Base-by-base conservation (phyloP, 2,797 vertebrate species). In the Bucorvus abyssinicus region DNA sequence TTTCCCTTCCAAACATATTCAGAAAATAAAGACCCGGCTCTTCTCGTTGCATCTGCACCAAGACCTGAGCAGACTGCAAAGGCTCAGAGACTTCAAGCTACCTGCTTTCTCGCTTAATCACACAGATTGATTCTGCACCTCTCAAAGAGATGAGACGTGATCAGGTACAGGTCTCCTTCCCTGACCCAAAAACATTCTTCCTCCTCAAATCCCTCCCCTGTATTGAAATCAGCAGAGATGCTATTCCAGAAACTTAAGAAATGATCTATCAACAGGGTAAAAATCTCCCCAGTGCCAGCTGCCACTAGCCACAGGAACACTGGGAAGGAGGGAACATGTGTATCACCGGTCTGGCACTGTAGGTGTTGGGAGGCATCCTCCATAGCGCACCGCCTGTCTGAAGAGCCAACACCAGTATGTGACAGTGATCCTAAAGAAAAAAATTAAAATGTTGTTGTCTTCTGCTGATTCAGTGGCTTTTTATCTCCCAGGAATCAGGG, bases 31-130 rank as follows among this genome's bases (percentile, higher is more conserved):
- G 34, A 26, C 32, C 68, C 83, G 75, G 69, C 49, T 94, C 61
- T 94, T 75, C 53, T 60, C 82, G 7, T 56, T 20, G 21, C 65
- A 34, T 53, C 87, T 74, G 91, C 93, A 91, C 84, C 71, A 59
- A 32, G 87, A 77, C 64, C 96, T 85, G 87, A 95, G 93, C 91
- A 82, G 85, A 76, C 78, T 93, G 87, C 70, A 71, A 81, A 92
- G n/a, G 10, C 76, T 69, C 87, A 38, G 65, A 86, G 67, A 59
- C 70, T 88, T 42, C 65, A 24, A 85, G 89, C 84, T 79, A 42
- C 91, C 80, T 81, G 53, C 40, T 67, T 78, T 42, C 40, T 45
- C 26, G 7, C 55, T 92, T 63, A 74, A 94, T 83, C 79, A 94
- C 82, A 40, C 49, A 92, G 89, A 94, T 57, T 92, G 87, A 92